Conservation (phyloP, 2,113 vertebrate species). For the Dipodomys spectabilis region DNA sequence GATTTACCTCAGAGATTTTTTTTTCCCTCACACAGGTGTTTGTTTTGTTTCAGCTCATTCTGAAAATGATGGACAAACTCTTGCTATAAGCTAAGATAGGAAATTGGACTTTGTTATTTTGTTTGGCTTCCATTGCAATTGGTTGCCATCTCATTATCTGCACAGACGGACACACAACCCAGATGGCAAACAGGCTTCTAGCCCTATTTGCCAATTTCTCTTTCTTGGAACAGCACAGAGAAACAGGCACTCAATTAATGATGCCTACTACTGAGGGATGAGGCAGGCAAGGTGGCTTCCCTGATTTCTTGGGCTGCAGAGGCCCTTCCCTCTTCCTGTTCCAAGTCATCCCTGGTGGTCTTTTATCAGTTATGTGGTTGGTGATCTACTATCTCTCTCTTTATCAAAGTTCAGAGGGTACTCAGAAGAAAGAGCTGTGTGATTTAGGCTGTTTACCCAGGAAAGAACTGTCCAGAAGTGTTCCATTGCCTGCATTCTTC, state of each 20-base stretch:
- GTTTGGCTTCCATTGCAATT: neutral
- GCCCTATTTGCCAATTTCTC: neutral
- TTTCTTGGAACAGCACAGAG: neutral
- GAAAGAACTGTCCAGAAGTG: neutral
- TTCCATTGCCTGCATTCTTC: neutral
- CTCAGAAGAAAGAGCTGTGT: neutral
- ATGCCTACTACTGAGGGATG: too few species aligned
- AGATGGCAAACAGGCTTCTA: neutral
- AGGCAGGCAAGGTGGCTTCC: neutral
- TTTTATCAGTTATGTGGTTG: neutral
- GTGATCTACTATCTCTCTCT: neutral
- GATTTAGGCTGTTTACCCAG: neutral
- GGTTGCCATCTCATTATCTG: neutral
- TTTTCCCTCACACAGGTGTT: neutral
- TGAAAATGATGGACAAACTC: neutral
- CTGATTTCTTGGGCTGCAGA: neutral
- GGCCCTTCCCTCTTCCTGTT: neutral
- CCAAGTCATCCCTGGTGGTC: neutral
- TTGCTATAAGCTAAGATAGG: neutral
- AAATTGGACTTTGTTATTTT: neutral
- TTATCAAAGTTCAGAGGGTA: neutral
- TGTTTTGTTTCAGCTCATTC: neutral
- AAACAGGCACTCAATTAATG: neutral
- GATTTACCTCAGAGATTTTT: neutral
- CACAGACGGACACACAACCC: constrained; percentile 23